Base-by-base conservation (phyloP, 1,140 invertebrate species). In the Camponotus floridanus region DNA sequence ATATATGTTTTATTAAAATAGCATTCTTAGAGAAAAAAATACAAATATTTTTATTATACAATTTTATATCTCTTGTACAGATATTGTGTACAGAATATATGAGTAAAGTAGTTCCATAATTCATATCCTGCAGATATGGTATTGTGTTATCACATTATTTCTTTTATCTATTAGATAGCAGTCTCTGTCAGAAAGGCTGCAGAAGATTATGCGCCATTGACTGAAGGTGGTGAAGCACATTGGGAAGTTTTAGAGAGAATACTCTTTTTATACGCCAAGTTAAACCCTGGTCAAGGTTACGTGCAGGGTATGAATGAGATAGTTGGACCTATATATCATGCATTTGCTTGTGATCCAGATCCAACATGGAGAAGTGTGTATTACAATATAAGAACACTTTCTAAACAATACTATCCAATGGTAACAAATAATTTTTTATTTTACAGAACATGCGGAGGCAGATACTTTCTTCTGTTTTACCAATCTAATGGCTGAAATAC, bases 241-340 rank as follows among this genome's bases (percentile, higher is more conserved):
- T 99, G 98, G 99, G 99, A 99, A 95, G 98, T 99, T 9, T 98
- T 99, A 0, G 98, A 99, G 94, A 96, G 99, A 89, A 98, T 99
- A 93, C 95, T 99, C 36, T 99, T 99, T 94, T 96, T 99, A 5
- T 99, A 99, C 95, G 98, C 99, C 0, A 99, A 99, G 95, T 96
- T 99, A 3, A 99, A 99, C 96, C 98, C 99, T 5, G 99, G 99
- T 0, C 98, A 99, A 94, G 97, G 98, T 4, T 99, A 99, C 95
- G 98, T 99, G 0, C 99, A 99, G 95, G 99, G 99, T 85, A 99
- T 99, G 99, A 99, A 99, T 96, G 99, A 99, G 95, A 99, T 99
- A 88, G 97, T 99, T 83, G 99, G 99, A 0, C 99, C 99, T 26
- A 99, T 99, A 91, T 99, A 99, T 95, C 99, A 99, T 94, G 97